A percentile compares a stretch with the other conserved stretches of the same genome.
Evolutionary conservation across 2,797 vertebrate species (phyloP).

Genomic region (Synaphobranchus kaupii): DNA sequence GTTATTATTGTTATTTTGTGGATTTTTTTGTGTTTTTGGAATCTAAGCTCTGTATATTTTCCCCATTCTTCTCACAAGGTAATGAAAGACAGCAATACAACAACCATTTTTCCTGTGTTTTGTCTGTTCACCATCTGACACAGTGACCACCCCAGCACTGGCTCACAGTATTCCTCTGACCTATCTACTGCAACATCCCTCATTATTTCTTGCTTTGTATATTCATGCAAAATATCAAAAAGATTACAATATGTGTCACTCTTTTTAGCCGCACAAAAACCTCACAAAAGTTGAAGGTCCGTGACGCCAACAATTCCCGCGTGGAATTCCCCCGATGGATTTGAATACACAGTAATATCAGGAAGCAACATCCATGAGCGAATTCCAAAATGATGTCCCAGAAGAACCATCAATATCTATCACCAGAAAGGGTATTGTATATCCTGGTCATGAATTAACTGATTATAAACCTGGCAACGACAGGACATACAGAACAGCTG

Average conservation of each 20-base stretch:
- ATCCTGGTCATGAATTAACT: conserved; percentile 6
- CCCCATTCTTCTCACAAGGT: neutral
- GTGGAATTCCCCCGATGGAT: neutral
- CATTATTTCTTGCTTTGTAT: neutral
- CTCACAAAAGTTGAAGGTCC: neutral
- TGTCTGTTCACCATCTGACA: neutral
- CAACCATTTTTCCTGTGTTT: too few relatives aligned
- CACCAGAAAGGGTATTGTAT: neutral
- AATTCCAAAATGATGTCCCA: neutral
- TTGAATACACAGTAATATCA: neutral
- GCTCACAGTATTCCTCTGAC: neutral
- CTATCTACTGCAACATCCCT: neutral
- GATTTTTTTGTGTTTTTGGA: neutral
- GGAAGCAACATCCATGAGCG: neutral
- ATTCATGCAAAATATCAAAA: neutral
- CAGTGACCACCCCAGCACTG: neutral
- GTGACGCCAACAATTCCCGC: neutral
- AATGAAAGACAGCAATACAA: neutral
- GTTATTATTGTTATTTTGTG: neutral
- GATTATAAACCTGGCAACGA: neutral
- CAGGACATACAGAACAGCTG: neutral
- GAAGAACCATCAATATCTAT: neutral
- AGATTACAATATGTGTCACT: neutral
- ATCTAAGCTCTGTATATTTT: neutral
- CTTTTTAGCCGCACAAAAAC: neutral